These are phyloP conservation scores for Exocentrus adspersus DNA, from an alignment of 2,888 invertebrate species.

Conservation along the genomic window DNA sequence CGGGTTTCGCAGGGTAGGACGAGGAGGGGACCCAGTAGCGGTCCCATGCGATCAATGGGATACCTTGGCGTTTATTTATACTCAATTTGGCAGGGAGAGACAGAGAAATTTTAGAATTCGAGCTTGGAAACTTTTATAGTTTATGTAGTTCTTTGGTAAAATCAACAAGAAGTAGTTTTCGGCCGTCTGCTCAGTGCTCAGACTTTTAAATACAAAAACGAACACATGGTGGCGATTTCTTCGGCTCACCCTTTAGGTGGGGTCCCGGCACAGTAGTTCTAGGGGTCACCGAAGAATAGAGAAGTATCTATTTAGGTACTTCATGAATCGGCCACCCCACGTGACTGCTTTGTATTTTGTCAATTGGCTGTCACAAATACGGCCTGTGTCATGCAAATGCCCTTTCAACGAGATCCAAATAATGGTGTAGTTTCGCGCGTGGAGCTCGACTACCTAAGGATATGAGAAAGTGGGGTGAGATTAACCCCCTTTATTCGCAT, in stretches of 20 bases:
- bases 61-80: conserved; percentile 16
- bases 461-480: too few species aligned
- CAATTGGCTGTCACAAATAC: conserved; percentile 65
- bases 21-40: conserved; percentile 29
- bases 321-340: conserved; percentile 62
- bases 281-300: conserved; percentile 56
- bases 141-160: too few species aligned
- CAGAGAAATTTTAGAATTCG: too few species aligned
- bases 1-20: not conserved
- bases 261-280: conserved; percentile 32
- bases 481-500: not conserved
- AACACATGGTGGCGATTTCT: not conserved
- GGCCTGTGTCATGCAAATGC: conserved; percentile 63
- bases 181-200: too few species aligned
- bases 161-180: conserved; percentile 15
- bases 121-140: too few species aligned
- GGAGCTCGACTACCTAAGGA: conserved; percentile 16
- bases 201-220: too few species aligned
- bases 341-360: conserved; percentile 63
- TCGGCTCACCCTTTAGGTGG: too few species aligned
- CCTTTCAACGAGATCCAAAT: conserved; percentile 55
- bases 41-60: conserved; percentile 33
- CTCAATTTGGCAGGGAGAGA: conserved; percentile 31
- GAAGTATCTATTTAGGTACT: conserved; percentile 64
- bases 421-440: conserved; percentile 36